Evolutionary conservation across 1,140 invertebrate species (phyloP).

Genomic region (Leptinotarsa texana): DNA sequence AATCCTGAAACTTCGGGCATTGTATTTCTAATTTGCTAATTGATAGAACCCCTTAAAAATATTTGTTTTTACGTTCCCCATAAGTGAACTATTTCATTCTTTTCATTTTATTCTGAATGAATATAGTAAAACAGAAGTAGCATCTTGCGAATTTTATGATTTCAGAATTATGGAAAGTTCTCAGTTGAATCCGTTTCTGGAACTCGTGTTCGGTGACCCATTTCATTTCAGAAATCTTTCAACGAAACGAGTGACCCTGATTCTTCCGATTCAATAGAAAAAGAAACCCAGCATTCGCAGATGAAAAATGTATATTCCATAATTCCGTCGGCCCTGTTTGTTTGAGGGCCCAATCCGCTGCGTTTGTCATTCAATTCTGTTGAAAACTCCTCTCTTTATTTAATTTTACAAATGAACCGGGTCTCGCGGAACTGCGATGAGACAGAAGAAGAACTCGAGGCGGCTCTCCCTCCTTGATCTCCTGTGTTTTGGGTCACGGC

Average conservation of each 20-base stretch:
- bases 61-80: too few species aligned
- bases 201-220: neutral
- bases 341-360: slow-evolving; percentile 9
- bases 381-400: slow-evolving; percentile 13
- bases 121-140: too few species aligned
- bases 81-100: too few species aligned
- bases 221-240: slow-evolving; percentile 15
- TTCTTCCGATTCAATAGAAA: slow-evolving; percentile 1
- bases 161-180: too few species aligned
- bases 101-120: too few species aligned
- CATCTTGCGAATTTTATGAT: too few species aligned
- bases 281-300: neutral
- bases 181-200: neutral
- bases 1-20: too few species aligned
- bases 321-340: slow-evolving; percentile 10
- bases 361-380: slow-evolving; percentile 14
- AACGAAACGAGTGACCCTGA: slow-evolving; percentile 20
- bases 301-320: slow-evolving; percentile 19
- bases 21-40: too few species aligned
- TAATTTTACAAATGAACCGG: slow-evolving; percentile 15
- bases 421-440: slow-evolving; percentile 14
- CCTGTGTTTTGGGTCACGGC: slow-evolving; percentile 22
- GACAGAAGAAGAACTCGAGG: slow-evolving; percentile 3
- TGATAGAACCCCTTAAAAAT: too few species aligned
- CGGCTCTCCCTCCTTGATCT: neutral